Percentiles rank a stretch among this genome's conserved stretches.
These are phyloP conservation scores for Bursaphelenchus mucronatus DNA, from an alignment of 1,140 invertebrate species.

Conservation along the genomic window DNA sequence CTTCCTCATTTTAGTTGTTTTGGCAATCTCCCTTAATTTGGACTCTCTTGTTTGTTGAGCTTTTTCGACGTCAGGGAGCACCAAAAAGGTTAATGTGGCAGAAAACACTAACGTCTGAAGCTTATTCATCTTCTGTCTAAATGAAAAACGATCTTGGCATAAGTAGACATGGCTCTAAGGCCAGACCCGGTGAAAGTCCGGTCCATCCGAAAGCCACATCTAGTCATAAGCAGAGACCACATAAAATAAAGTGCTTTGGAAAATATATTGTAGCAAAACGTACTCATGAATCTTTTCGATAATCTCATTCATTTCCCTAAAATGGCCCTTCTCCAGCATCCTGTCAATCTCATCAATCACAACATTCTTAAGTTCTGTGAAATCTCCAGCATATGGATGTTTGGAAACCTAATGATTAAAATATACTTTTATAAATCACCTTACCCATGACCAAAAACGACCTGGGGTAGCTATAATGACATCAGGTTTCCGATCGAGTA, in stretches of 20 bases:
- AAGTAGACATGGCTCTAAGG: not conserved
- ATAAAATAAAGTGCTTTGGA: not conserved
- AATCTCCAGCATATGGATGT: constrained; percentile 60
- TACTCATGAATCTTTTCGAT: constrained; percentile 75
- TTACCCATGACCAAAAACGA: constrained; percentile 79
- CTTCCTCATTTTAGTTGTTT: constrained; percentile 70
- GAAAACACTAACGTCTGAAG: constrained; percentile 92
- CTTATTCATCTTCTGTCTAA: constrained; percentile 56
- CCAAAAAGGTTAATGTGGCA: constrained; percentile 80
- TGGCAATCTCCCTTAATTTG: constrained; percentile 33
- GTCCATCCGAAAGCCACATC: not conserved
- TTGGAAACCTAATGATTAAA: constrained; percentile 29
- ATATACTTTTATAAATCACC: not conserved
- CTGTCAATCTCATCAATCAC: constrained; percentile 97
- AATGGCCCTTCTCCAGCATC: constrained; percentile 94
- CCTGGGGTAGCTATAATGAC: constrained; percentile 93
- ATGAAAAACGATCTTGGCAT: not conserved
- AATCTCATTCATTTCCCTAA: constrained; percentile 80
- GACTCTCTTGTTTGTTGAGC: constrained; percentile 50
- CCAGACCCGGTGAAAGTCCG: not conserved
- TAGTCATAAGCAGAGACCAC: not conserved
- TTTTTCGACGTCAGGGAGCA: constrained; percentile 9
- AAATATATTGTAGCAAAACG: not conserved
- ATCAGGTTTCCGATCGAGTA: constrained; percentile 76
- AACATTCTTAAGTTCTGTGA: constrained; percentile 69